Conservation (phyloP, 2,888 invertebrate species). For the Acrocyrtus sp. region DNA sequence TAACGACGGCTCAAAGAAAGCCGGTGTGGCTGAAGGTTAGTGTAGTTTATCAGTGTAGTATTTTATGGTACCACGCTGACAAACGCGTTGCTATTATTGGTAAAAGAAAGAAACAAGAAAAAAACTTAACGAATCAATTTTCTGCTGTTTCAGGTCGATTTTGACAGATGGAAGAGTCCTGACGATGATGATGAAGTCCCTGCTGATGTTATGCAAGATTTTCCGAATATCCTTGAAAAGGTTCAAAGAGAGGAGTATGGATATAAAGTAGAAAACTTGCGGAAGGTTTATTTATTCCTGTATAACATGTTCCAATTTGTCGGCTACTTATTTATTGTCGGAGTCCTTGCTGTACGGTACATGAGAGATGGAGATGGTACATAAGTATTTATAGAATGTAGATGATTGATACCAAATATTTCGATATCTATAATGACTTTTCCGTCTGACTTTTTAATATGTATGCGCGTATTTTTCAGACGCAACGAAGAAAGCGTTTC, state of each 20-base stretch:
- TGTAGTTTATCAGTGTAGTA: no score
- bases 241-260: slow-evolving; percentile 65
- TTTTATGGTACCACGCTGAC: no score
- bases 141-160: slow-evolving; percentile 75
- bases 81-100: no score
- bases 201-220: slow-evolving; percentile 80
- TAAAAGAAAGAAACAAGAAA: no score
- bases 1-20: slow-evolving; percentile 83
- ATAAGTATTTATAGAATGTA: slow-evolving; percentile 39
- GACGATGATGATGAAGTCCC: slow-evolving; percentile 74
- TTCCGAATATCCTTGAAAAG: slow-evolving; percentile 73
- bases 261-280: slow-evolving; percentile 71
- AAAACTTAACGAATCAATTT: background rate
- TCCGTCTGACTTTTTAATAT: no score
- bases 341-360: slow-evolving; percentile 79
- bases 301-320: slow-evolving; percentile 93
- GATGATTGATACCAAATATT: no score
- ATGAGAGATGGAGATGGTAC: slow-evolving; percentile 77
- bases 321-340: slow-evolving; percentile 81
- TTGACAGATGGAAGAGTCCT: slow-evolving; percentile 88
- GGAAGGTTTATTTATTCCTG: slow-evolving; percentile 84
- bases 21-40: slow-evolving; percentile 86
- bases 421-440: no score
- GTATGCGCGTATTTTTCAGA: slow-evolving; percentile 66
- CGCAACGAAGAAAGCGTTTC: slow-evolving; percentile 77